A percentile compares a stretch with the other conserved stretches of the same genome.
These are phyloP conservation scores for Limnephilus lunatus DNA, from an alignment of 2,888 invertebrate genomes.

Conservation along the genomic window DNA sequence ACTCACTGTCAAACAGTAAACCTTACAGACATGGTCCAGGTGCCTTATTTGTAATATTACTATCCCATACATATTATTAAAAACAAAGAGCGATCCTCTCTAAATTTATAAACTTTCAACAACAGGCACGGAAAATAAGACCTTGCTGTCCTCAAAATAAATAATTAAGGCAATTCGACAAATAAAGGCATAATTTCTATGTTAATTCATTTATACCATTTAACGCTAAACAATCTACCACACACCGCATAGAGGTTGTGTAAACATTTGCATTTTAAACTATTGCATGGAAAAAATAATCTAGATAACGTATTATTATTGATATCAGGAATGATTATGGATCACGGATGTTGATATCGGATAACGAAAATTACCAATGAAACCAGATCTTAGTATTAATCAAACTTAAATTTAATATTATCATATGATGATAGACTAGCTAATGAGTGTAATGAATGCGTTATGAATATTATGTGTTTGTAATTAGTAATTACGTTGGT, in stretches of 20 bases:
- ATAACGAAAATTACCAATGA: background rate
- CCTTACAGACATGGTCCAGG: no score
- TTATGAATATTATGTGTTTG: background rate
- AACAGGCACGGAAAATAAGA: background rate
- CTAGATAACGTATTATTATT: background rate
- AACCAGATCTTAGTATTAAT: background rate
- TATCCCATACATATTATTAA: no score
- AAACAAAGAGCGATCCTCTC: background rate
- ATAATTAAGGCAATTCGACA: no score
- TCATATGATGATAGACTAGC: background rate
- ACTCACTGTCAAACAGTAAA: no score
- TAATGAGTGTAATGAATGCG: background rate
- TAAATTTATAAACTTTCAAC: background rate
- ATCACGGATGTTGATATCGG: background rate
- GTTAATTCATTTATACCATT: no score
- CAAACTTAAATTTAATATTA: no score
- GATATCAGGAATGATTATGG: background rate
- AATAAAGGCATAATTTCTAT: no score
- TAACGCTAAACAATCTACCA: background rate
- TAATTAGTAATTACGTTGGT: background rate
- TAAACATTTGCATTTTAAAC: background rate
- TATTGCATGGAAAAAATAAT: background rate
- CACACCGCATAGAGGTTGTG: background rate
- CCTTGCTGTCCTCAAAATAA: background rate
- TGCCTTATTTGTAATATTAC: no score